Evolutionary conservation across 1,140 invertebrate genomes (phyloP), one percentile per base, ranked within the genome.

Genomic region (Ctenoplectra terminalis): DNA sequence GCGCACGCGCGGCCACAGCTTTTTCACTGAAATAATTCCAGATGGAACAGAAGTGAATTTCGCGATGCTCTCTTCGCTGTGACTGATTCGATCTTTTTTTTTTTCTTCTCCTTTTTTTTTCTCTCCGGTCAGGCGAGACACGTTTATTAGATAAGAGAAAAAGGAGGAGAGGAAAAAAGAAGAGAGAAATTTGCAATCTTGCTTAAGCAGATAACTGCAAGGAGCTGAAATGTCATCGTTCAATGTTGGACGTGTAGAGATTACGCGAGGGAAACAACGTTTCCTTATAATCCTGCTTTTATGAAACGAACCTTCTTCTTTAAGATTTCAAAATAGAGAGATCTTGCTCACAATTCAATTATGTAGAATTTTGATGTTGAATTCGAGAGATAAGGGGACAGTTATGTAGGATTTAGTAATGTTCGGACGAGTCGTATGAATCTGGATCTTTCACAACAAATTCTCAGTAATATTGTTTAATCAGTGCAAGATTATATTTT

Each of bases 21-120:
- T 73, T n/a, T 48, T 74, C 23, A 46, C 6, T 5, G 6, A 56
- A 77, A 56, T 67, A 67, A 56, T 67, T 46, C 26, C 15, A 17
- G 23, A 11, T 40, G 20, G 20, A 46, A n/a, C 13, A 26, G 31
- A 34, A 58, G 48, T 23, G 29, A 67, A 67, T 46, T 67, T 67
- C 20, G 8, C 23, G 11, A 2, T 17, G 11, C 1, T 26, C 40
- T 26, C 37, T n/a, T 26, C 6, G 26, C 6, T 17, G 2, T 23
- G 37, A 29, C 46, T 4, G 48, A 37, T 34, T 34, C 20, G 4
- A 31, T 5, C 23, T 23, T 4, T 31, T 34, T 37, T 5, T 34
- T 26, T 15, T 11, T 0, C 0, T n/a, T n/a, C n/a, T n/a, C 1
- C 0, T 7, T 3, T 63, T 20, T 54, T 29, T 29, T n/a, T 11